Percentiles rank a stretch among this genome's conserved stretches.
Conservation (phyloP, 2,888 invertebrate species). For the Julus scanicus region DNA sequence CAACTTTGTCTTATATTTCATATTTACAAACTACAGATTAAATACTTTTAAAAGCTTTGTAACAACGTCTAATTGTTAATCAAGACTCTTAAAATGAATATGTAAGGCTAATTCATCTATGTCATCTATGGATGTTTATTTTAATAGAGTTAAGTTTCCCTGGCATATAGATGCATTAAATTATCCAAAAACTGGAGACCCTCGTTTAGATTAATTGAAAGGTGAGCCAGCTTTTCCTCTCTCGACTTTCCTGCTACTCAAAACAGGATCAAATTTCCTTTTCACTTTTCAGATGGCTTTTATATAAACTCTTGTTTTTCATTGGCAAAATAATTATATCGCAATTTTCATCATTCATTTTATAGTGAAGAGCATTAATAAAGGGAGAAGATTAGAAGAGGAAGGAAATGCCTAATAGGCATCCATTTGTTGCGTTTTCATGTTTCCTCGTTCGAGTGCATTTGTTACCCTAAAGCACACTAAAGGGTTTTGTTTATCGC, state of each 20-base stretch:
- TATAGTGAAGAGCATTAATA: neutral
- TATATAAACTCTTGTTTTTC: neutral
- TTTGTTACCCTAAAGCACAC: neutral
- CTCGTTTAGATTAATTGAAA: neutral
- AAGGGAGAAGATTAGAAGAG: neutral
- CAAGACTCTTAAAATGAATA: neutral
- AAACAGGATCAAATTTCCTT: neutral
- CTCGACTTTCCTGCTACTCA: neutral
- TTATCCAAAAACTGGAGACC: neutral
- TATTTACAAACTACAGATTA: too few relatives aligned
- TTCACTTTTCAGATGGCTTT: neutral
- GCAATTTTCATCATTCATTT: slow-evolving; percentile 16
- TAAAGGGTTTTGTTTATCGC: neutral
- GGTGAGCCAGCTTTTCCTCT: neutral
- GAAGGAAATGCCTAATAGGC: slow-evolving; percentile 10
- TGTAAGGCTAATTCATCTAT: neutral
- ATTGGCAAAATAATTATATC: slow-evolving; percentile 25
- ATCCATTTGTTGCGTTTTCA: neutral
- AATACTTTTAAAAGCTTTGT: neutral
- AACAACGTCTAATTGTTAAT: neutral
- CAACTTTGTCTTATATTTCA: too few relatives aligned
- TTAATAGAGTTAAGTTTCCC: neutral
- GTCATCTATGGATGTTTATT: neutral
- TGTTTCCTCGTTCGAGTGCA: neutral
- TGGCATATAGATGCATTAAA: neutral